Percentiles rank a stretch among this genome's conserved stretches.
Conservation (phyloP, 2,797 vertebrate species). For the Catamblyrhynchus diadema region DNA sequence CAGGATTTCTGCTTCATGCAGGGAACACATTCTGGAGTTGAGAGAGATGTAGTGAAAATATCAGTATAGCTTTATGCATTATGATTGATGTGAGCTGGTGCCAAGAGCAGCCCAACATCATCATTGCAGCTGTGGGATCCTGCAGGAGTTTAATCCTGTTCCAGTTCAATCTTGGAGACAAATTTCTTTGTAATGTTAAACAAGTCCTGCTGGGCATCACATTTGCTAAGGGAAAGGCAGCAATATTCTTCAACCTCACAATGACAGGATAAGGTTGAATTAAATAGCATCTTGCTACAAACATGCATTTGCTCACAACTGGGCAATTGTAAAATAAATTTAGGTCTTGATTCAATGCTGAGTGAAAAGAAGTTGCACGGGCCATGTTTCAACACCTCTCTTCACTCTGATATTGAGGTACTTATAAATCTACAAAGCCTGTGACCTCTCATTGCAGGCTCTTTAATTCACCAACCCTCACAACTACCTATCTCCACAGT, state of each 20-base stretch:
- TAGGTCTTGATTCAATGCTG: not conserved
- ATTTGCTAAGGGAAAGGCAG: not conserved
- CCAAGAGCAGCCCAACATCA: not conserved
- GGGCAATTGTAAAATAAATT: not conserved
- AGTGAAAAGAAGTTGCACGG: not conserved
- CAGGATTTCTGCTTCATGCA: not conserved
- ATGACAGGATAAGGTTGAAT: not conserved
- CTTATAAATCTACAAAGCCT: not conserved
- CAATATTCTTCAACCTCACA: not conserved
- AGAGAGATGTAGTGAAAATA: not conserved
- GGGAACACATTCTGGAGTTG: not conserved
- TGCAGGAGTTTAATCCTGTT: not conserved
- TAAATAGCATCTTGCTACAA: not conserved
- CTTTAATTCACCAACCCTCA: not conserved
- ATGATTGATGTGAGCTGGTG: not conserved
- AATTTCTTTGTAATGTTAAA: not conserved
- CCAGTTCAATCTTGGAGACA: not conserved
- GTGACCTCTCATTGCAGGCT: not conserved
- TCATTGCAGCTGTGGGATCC: not conserved
- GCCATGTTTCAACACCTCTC: not conserved
- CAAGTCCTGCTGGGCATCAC: rapidly evolving
- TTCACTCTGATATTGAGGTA: not conserved
- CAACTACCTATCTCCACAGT: not conserved
- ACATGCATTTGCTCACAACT: not conserved
- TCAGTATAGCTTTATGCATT: not conserved